Conservation (phyloP, 2,888 invertebrate genomes). For the Apoda limacodes region DNA sequence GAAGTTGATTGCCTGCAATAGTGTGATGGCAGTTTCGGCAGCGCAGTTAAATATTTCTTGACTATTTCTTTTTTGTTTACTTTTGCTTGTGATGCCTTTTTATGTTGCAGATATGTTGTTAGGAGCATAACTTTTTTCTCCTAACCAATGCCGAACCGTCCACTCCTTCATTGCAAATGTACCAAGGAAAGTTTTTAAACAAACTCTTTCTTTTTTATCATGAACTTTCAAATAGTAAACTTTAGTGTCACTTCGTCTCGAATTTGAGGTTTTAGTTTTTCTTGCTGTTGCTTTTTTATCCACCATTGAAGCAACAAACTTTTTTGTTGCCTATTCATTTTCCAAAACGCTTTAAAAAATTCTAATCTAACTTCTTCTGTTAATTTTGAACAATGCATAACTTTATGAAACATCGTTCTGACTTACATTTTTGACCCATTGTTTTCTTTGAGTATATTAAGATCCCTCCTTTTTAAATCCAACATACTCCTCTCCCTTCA, state of each 20-base stretch:
- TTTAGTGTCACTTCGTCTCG: conserved; percentile 19
- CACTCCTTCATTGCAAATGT: conserved; percentile 22
- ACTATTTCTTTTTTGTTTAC: conserved; percentile 4
- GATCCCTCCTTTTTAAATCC: conserved; percentile 13
- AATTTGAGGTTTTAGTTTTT: conserved; percentile 11
- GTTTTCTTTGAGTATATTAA: conserved; percentile 10
- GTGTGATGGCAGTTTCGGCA: conserved; percentile 24
- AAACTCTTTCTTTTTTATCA: conserved; percentile 19
- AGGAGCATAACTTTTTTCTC: conserved; percentile 7
- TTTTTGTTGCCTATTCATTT: conserved; percentile 14
- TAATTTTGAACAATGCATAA: conserved; percentile 12
- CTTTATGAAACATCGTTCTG: conserved; percentile 14
- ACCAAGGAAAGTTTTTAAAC: conserved; percentile 19
- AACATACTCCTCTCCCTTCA: conserved; percentile 13
- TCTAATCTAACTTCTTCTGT: conserved; percentile 13
- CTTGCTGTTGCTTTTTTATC: conserved; percentile 11
- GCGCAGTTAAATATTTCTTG: conserved; percentile 10
- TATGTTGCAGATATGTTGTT: conserved; percentile 1
- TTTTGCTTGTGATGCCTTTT: conserved; percentile 4
- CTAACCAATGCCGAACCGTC: conserved; percentile 21
- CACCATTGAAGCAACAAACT: conserved; percentile 13
- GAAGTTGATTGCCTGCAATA: conserved; percentile 20
- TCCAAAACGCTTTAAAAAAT: conserved; percentile 16
- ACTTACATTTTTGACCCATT: too few species aligned
- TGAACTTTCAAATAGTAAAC: conserved; percentile 19